Evolutionary conservation across 2,113 vertebrate species (phyloP).

Genomic region (Leiothrix lutea): DNA sequence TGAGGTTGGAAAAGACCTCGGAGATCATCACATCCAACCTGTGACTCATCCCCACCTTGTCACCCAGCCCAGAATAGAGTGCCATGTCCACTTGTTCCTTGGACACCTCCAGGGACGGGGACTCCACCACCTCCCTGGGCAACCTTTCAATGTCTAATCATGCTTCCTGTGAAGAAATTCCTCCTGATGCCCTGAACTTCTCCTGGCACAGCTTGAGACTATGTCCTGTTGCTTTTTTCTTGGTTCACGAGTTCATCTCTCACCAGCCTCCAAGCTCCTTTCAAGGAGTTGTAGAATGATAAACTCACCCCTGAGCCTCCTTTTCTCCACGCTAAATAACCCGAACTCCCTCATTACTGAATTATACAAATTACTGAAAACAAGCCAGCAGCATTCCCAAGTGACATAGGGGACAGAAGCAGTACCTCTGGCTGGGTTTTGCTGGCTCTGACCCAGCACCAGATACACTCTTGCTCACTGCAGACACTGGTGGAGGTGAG

Average conservation of each 20-base stretch:
- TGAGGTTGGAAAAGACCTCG: background rate
- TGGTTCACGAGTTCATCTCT: background rate
- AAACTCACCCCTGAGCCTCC: background rate
- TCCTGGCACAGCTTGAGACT: background rate
- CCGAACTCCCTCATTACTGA: background rate
- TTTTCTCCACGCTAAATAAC: background rate
- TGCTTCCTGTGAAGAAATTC: background rate
- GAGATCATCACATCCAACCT: background rate
- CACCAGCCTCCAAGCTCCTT: background rate
- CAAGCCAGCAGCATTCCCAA: background rate
- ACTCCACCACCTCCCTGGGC: background rate
- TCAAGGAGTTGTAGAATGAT: background rate
- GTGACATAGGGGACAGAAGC: accelerated
- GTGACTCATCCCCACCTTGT: background rate
- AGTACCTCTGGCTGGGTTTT: conserved; percentile 86
- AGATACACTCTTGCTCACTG: conserved; percentile 77
- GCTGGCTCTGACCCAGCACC: conserved; percentile 74
- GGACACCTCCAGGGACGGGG: background rate
- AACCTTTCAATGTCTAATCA: background rate
- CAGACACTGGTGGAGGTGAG: conserved; percentile 79
- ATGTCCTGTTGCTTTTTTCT: background rate
- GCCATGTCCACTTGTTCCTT: background rate
- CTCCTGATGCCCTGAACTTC: background rate
- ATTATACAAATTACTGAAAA: background rate
- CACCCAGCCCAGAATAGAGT: background rate